Percentiles rank a stretch among this genome's conserved stretches.
These are phyloP conservation scores for Chrysochloris asiatica DNA, from an alignment of 2,113 vertebrate genomes.

Conservation along the genomic window DNA sequence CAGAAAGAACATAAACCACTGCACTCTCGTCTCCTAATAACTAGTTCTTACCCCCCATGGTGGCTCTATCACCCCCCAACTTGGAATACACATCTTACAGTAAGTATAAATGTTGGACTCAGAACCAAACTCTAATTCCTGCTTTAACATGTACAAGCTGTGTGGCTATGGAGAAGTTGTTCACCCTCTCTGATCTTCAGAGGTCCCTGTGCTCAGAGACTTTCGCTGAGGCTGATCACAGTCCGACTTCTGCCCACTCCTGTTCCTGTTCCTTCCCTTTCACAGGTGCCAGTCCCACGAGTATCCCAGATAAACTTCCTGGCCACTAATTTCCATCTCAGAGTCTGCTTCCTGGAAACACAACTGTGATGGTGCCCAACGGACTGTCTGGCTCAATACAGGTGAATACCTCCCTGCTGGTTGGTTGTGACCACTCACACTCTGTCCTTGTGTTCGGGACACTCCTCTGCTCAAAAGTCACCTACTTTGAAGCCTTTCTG, in stretches of 20 bases:
- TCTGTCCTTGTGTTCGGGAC: not conserved
- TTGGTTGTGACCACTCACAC: not conserved
- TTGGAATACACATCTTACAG: not conserved
- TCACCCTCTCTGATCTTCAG: not conserved
- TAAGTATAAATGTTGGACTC: not conserved
- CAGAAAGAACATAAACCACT: not conserved
- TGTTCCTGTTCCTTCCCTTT: not conserved
- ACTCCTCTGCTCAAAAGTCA: not conserved
- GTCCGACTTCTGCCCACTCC: no score
- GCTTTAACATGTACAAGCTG: not conserved
- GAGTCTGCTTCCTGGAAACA: not conserved
- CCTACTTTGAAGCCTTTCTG: not conserved
- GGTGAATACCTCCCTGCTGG: not conserved
- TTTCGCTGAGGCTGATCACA: fast-evolving
- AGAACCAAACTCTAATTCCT: not conserved
- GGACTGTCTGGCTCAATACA: no score
- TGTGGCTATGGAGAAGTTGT: not conserved
- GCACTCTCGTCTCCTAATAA: no score
- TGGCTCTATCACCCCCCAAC: no score
- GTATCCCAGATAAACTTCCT: not conserved
- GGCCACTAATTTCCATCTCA: no score
- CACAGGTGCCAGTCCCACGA: not conserved
- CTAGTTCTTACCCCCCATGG: not conserved
- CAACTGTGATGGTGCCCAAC: not conserved
- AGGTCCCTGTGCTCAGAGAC: no score